Percentiles rank a stretch among this genome's conserved stretches.
Conservation (phyloP, 2,797 vertebrate species). For the Streptopelia turtur region DNA sequence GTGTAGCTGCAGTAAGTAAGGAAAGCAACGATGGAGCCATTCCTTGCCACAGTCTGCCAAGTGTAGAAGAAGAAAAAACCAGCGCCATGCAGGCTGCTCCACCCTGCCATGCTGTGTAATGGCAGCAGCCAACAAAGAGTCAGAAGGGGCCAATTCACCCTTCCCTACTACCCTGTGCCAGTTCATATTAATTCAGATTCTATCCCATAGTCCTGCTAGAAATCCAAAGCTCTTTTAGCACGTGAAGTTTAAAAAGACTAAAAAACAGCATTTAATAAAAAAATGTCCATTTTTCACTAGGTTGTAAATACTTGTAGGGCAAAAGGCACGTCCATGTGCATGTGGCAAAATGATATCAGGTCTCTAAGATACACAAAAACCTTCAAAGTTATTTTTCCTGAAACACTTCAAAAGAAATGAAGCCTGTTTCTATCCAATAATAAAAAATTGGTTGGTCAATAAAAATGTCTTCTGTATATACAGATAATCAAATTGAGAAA, state of each 20-base stretch:
- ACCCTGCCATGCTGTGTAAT: constrained; percentile 12
- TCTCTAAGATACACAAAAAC: background rate
- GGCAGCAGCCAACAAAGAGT: constrained; percentile 30
- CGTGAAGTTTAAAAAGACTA: background rate
- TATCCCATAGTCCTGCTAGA: background rate
- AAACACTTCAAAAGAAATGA: background rate
- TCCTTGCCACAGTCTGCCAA: constrained; percentile 52
- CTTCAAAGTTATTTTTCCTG: background rate
- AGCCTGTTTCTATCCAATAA: background rate
- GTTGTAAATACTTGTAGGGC: background rate
- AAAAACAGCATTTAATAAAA: background rate
- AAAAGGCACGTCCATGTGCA: background rate
- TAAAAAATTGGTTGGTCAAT: background rate
- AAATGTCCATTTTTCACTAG: background rate
- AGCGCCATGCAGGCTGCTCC: constrained; percentile 26
- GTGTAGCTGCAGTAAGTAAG: background rate
- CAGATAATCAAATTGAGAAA: background rate
- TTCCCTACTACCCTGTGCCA: background rate
- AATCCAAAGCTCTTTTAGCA: background rate
- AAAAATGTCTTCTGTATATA: background rate
- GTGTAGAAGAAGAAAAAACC: background rate
- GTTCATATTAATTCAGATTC: background rate
- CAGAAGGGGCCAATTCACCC: background rate
- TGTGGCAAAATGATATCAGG: background rate
- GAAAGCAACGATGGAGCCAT: constrained; percentile 3